Conservation (phyloP, 2,113 vertebrate species). For the Apaloderma vittatum region DNA sequence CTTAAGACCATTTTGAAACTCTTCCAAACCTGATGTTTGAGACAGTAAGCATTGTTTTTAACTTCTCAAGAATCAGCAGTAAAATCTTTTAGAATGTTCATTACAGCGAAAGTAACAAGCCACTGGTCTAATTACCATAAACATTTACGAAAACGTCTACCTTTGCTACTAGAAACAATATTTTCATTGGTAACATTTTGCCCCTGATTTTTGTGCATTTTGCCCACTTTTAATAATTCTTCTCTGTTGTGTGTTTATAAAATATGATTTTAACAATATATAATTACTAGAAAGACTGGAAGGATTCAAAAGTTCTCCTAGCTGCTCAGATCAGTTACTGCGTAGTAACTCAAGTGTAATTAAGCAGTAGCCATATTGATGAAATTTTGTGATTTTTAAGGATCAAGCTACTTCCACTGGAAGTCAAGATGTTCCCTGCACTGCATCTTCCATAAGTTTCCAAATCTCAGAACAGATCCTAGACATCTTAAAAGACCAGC, state of each 20-base stretch:
- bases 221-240: conserved; percentile 33
- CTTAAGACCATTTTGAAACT: background rate
- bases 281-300: conserved; percentile 7
- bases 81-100: background rate
- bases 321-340: background rate
- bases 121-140: conserved; percentile 26
- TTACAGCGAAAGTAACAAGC: conserved; percentile 45
- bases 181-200: conserved; percentile 22
- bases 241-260: conserved; percentile 40
- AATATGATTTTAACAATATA: conserved; percentile 17
- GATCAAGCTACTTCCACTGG: background rate
- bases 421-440: background rate
- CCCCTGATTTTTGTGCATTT: conserved; percentile 3
- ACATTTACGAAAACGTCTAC: background rate
- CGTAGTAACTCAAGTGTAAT: conserved; percentile 50
- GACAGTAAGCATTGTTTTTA: background rate
- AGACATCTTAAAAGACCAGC: background rate
- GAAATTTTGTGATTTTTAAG: conserved; percentile 19
- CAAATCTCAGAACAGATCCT: background rate
- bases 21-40: background rate
- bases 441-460: background rate
- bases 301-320: conserved; percentile 12
- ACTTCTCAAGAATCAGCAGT: background rate
- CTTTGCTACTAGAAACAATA: background rate
- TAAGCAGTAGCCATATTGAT: conserved; percentile 32